Conservation (phyloP, 2,797 vertebrate species). For the Arctocebus calabarensis region DNA sequence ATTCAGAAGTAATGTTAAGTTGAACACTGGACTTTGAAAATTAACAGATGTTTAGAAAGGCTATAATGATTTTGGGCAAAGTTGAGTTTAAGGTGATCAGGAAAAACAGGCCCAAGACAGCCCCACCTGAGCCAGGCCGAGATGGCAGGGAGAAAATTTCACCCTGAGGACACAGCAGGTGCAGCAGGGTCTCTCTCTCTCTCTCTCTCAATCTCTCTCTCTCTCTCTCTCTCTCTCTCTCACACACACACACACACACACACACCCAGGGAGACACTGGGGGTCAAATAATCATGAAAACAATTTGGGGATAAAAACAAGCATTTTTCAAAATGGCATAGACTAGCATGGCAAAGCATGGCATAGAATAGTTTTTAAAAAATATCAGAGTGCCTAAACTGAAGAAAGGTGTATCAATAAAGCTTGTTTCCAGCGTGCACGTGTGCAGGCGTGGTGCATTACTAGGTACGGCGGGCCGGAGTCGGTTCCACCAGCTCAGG, state of each 20-base stretch:
- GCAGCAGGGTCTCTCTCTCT: no score
- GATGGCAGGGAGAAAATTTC: accelerated
- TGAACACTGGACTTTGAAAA: not conserved
- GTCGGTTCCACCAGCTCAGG: accelerated
- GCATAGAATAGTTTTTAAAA: not conserved
- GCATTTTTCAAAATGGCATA: not conserved
- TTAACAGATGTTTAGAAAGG: accelerated
- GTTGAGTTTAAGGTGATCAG: not conserved
- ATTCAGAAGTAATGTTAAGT: not conserved
- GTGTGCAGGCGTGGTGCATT: accelerated
- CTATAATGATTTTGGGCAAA: accelerated
- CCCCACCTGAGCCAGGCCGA: accelerated
- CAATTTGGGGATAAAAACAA: not conserved
- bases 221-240: no score
- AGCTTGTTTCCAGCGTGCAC: no score
- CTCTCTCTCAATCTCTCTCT: no score
- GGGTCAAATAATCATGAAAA: not conserved
- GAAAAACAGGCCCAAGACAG: accelerated
- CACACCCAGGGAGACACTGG: not conserved
- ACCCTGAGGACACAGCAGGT: accelerated
- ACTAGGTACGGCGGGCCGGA: accelerated
- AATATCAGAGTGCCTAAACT: not conserved
- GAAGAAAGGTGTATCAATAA: not conserved
- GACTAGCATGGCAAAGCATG: no score
- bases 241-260: accelerated